Base-by-base conservation (phyloP, 2,113 vertebrate species). In the Cololabis saira region DNA sequence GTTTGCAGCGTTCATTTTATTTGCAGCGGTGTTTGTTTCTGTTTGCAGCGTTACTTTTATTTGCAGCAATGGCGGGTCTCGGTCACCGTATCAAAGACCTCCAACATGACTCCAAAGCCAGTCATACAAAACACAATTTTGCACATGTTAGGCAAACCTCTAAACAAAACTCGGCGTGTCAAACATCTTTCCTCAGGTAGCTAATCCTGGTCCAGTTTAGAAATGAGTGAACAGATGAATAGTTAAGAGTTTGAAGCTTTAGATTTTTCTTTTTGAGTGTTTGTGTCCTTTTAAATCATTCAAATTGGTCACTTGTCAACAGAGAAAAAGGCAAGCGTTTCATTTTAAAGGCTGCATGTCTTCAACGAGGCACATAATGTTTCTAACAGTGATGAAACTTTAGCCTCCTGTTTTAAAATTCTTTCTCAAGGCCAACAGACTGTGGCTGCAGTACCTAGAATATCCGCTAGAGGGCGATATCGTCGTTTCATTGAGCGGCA, bases 401-500 rank as follows among this genome's bases (percentile, higher is more conserved):
- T 52, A 63, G 44, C 58, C 71, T 70, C 30, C 72, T 52, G 55
- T 27, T 27, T 77, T 54, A 43, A 2, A 76, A 27, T 62, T 71
- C 58, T 22, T 37, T 37, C 10, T 37, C 33, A 58, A 71, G 61
- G 40, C 51, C 30, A 27, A 54, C 51, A 54, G 61, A 55, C 40
- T n/a, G n/a, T 40, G 42, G 42, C 66, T 70, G 82, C 30, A 21
- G 8, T 72, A 75, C 55, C 16, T 30, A 12, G 0, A 43, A 44
- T 24, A 17, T 55, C 86, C 86, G 77, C 43, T 49, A 75, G 84
- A 81, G 80, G 76, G 76, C 2, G 30, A 5, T 21, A 62, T 53
- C 17, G 60, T 42, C 24, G 16, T 65, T 50, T 67, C 24, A 62
- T 22, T 42, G 49, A 43, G 65, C 63, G 19, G 33, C 24, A 61